Evolutionary conservation across 23 tunicate species (phyloP).

Genomic region (Oikopleura albicans): DNA sequence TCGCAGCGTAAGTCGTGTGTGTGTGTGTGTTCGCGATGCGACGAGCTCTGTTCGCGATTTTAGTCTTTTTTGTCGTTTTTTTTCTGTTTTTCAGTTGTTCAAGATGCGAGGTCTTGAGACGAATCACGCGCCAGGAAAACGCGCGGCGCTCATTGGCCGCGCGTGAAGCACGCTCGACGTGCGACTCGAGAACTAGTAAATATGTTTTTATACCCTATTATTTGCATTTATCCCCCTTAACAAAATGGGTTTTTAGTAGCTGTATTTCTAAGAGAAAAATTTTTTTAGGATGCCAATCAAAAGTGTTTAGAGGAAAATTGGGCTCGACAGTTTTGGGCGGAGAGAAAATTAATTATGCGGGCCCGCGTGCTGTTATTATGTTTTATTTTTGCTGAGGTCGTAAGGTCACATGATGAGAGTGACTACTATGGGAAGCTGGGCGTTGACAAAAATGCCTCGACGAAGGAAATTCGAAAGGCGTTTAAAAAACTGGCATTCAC

Average conservation of each 20-base stretch:
- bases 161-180: background rate
- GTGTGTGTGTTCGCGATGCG: no score
- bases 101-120: background rate
- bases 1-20: no score
- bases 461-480: constrained; percentile 78
- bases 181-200: background rate
- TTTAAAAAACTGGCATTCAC: constrained; percentile 73
- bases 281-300: no score
- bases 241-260: no score
- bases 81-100: background rate
- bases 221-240: background rate
- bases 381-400: no score
- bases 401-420: constrained; percentile 25
- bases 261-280: no score
- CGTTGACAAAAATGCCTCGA: constrained; percentile 53
- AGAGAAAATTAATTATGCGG: no score
- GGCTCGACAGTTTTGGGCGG: no score
- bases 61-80: no score
- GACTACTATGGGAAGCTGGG: constrained; percentile 76
- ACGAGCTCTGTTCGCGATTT: no score
- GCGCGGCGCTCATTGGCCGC: background rate
- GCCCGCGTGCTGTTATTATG: no score
- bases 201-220: background rate
- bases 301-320: no score
- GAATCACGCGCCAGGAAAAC: background rate